phyloP scores from a whole-genome alignment of 2,113 vertebrate genomes.

The Melanocharis versteri region DNA sequence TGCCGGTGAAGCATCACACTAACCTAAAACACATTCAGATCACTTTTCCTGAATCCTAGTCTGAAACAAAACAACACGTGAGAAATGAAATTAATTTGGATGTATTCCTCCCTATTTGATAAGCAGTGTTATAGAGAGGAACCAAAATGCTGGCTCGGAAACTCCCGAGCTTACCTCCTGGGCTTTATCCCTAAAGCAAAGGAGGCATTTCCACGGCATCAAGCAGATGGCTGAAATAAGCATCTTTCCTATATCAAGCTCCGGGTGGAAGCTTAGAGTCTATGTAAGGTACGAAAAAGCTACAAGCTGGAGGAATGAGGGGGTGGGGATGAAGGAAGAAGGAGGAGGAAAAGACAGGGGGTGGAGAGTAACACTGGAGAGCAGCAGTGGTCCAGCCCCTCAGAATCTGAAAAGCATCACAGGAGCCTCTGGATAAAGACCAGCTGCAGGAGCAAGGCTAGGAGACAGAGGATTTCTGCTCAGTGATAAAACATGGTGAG shows the following conservation, averaged over 20 bases:
- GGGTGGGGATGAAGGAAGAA: constrained; percentile 41
- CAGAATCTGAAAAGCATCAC: constrained; percentile 60
- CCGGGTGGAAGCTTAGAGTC: constrained; percentile 7
- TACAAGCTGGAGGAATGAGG: constrained; percentile 31
- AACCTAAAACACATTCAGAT: not conserved
- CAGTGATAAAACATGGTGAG: constrained; percentile 46
- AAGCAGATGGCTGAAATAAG: constrained; percentile 31
- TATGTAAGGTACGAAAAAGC: not conserved
- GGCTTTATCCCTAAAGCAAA: not conserved
- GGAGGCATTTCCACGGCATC: not conserved
- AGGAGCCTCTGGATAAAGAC: constrained; percentile 55
- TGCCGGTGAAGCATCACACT: not conserved
- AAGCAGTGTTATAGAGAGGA: not conserved
- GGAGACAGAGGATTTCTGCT: constrained; percentile 53
- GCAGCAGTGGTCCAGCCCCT: constrained; percentile 53
- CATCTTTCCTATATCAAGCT: constrained; percentile 37
- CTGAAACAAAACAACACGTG: not conserved
- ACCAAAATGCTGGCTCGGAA: not conserved
- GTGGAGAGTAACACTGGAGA: constrained; percentile 59
- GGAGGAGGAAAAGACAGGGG: constrained; percentile 47
- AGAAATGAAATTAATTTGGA: not conserved
- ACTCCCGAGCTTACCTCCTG: not conserved
- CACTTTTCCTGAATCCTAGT: not conserved
- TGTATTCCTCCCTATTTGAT: not conserved
- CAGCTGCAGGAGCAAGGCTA: constrained; percentile 29